Base-by-base conservation (phyloP, 2,113 vertebrate genomes). In the Spea multiplicata region DNA sequence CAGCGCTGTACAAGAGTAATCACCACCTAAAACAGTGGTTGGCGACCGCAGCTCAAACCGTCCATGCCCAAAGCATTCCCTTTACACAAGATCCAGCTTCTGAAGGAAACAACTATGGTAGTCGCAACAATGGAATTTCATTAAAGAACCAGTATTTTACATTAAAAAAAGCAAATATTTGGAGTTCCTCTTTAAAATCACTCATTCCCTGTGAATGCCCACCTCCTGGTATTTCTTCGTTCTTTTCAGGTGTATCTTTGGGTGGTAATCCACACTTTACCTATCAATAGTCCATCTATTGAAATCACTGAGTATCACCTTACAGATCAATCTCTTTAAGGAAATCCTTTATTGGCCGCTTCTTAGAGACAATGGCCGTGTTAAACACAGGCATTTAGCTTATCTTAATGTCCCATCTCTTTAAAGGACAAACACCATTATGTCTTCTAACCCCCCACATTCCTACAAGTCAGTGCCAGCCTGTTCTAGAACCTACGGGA, bases 401-500 rank as follows among this genome's bases (percentile, higher is more conserved):
- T 57, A 76, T 76, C 74, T 76, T 44, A 57, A 8, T 68, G 74
- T 67, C 61, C 65, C 45, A 67, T 67, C 64, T 67, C 52, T n/a
- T 49, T 7, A 64, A 66, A 75, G 52, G 49, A 45, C 64, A 55
- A 67, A 67, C 9, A 47, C 44, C 2, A 67, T 67, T 45, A 30
- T 30, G 30, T 30, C 30, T 30, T 61, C 8, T 5, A 12, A 61
- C 10, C 57, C 1, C 57, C 8, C 14, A 3, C 57, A 61, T 61
- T 61, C 57, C 57, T 61, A 1, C 14, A 13, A 30, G 57, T n/a
- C 57, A 61, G 14, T 52, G 9, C 50, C 50, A 52, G 49, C 8
- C 49, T 52, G 49, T 52, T 8, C 49, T 8, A 52, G 50, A 10
- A 52, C 50, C 6, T 52, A 52, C 1, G 6, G 30, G 9, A 52